phyloP scores from a whole-genome alignment of 2,113 vertebrate genomes.

The Gulo gulo region DNA sequence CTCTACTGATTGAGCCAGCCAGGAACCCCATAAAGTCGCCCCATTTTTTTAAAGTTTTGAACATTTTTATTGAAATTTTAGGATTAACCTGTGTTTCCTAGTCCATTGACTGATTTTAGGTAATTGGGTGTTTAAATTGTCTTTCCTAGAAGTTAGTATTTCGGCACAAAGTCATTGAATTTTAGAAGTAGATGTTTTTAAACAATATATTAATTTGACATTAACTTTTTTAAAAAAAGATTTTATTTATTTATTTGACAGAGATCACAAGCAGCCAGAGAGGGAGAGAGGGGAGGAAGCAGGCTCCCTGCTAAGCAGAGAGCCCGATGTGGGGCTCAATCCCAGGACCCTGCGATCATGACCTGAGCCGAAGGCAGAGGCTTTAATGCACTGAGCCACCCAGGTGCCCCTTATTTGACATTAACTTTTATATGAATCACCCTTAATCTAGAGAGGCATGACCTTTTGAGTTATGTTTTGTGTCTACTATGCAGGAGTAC shows the following conservation, averaged over 20 bases:
- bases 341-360: too few species aligned
- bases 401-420: neutral
- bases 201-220: neutral
- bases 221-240: neutral
- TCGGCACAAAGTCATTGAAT: neutral
- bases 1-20: neutral
- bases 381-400: too few species aligned
- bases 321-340: too few species aligned
- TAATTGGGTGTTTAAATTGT: neutral
- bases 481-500: neutral
- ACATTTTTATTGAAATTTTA: neutral
- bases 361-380: too few species aligned
- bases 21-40: neutral
- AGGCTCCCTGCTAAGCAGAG: too few species aligned
- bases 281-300: too few species aligned
- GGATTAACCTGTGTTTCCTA: neutral
- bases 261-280: too few species aligned
- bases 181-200: neutral
- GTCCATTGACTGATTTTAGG: neutral
- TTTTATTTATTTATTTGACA: too few species aligned
- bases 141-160: neutral
- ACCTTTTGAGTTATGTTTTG: neutral
- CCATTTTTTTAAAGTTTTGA: neutral
- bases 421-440: neutral
- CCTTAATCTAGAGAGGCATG: neutral